Conservation (phyloP, 2,113 vertebrate species). For the Irena cyanogastra region DNA sequence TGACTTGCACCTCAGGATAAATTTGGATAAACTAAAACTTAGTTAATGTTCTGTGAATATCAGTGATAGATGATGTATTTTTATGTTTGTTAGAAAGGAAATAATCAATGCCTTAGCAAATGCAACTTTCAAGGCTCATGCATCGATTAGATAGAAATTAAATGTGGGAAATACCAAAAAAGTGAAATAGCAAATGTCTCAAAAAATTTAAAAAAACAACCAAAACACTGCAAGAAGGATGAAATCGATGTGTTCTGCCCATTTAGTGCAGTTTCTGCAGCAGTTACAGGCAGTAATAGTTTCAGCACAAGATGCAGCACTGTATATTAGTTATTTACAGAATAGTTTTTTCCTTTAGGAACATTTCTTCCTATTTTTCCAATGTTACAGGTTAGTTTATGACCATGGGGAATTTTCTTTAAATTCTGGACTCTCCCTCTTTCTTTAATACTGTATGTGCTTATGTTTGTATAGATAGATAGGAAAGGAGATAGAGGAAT, state of each 20-base stretch:
- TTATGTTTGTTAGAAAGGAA: not conserved
- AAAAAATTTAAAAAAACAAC: not conserved
- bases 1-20: not conserved
- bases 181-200: not conserved
- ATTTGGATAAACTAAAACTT: slow-evolving; percentile 1
- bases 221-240: not conserved
- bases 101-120: slow-evolving; percentile 1
- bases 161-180: not conserved
- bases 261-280: not conserved
- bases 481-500: not conserved
- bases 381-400: not conserved
- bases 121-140: not conserved
- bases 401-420: not conserved
- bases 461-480: not conserved
- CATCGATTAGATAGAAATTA: not conserved
- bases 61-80: not conserved
- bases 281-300: not conserved
- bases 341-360: not conserved
- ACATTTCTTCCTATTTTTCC: not conserved
- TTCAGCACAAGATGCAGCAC: not conserved
- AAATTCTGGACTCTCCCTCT: not conserved
- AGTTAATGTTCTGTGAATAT: slow-evolving; percentile 37
- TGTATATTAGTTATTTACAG: not conserved
- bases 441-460: not conserved
- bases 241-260: rapidly evolving